Percentiles rank a stretch among this genome's conserved stretches.
Conservation (phyloP, 1,140 invertebrate species). For the Ectropis grisescens region DNA sequence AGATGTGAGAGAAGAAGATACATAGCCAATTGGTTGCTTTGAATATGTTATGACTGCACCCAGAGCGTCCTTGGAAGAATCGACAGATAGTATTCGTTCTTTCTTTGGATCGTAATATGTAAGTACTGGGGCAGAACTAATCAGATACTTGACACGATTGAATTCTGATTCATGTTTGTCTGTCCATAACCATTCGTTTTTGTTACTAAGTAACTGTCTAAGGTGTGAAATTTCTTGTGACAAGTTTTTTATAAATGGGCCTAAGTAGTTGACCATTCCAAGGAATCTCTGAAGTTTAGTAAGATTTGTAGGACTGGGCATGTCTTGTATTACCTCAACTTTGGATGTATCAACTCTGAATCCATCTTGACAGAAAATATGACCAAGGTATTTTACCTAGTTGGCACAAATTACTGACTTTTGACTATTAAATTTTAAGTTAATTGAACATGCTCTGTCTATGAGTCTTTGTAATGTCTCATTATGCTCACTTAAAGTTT, state of each 20-base stretch:
- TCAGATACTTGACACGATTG: conserved; percentile 10
- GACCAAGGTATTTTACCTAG: conserved; percentile 44
- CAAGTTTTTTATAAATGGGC: conserved; percentile 14
- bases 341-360: conserved; percentile 37
- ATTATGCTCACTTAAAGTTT: conserved; percentile 22
- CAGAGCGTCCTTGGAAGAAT: conserved; percentile 8
- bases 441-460: conserved; percentile 25
- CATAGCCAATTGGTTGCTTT: conserved; percentile 13
- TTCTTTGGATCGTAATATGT: conserved; percentile 12
- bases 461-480: conserved; percentile 29
- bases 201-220: conserved; percentile 12
- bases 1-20: conserved; percentile 11
- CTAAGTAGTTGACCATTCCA: conserved; percentile 16
- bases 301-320: conserved; percentile 12
- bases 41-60: conserved; percentile 15
- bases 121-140: conserved; percentile 12
- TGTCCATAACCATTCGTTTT: conserved; percentile 12
- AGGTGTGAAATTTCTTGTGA: conserved; percentile 6
- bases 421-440: conserved; percentile 41
- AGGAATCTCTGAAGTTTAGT: conserved; percentile 14
- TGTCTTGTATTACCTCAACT: conserved; percentile 19
- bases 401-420: conserved; percentile 36
- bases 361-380: conserved; percentile 22
- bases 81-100: conserved; percentile 6
- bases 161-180: conserved; percentile 4